phyloP scores from a whole-genome alignment of 2,113 vertebrate genomes.

The Lates calcarifer region DNA sequence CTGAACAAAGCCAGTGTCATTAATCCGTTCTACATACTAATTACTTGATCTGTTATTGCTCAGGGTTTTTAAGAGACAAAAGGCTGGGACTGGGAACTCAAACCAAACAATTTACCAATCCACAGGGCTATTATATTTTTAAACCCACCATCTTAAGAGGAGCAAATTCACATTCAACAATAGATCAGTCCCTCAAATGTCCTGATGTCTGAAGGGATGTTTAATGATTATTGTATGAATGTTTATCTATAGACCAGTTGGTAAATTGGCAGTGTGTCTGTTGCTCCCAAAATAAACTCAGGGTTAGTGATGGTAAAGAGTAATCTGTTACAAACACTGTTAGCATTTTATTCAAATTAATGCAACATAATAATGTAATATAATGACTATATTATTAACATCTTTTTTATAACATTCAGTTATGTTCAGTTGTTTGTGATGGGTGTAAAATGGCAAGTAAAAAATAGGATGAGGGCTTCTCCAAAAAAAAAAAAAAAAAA shows the following conservation, averaged over 20 bases:
- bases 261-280: background rate
- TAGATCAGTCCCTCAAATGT: conserved; percentile 7
- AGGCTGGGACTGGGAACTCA: conserved; percentile 25
- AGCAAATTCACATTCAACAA: background rate
- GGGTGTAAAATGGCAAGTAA: conserved; percentile 39
- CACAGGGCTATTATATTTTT: background rate
- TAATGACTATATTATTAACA: background rate
- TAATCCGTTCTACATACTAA: conserved; percentile 58
- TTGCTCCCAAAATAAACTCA: background rate
- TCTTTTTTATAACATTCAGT: background rate
- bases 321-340: background rate
- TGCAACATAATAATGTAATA: background rate
- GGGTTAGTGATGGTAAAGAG: background rate
- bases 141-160: background rate
- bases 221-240: background rate
- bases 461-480: conserved; percentile 62
- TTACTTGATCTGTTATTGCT: conserved; percentile 56
- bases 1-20: conserved; percentile 35
- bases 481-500: conserved; percentile 48
- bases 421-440: conserved; percentile 30
- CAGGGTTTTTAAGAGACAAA: conserved; percentile 32
- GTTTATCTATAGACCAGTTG: background rate
- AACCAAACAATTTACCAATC: conserved; percentile 21
- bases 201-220: background rate
- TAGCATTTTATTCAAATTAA: background rate